Percentiles rank a stretch among this genome's conserved stretches.
Evolutionary conservation across 2,888 invertebrate species (phyloP).

Genomic region (Ophion slaviceki): DNA sequence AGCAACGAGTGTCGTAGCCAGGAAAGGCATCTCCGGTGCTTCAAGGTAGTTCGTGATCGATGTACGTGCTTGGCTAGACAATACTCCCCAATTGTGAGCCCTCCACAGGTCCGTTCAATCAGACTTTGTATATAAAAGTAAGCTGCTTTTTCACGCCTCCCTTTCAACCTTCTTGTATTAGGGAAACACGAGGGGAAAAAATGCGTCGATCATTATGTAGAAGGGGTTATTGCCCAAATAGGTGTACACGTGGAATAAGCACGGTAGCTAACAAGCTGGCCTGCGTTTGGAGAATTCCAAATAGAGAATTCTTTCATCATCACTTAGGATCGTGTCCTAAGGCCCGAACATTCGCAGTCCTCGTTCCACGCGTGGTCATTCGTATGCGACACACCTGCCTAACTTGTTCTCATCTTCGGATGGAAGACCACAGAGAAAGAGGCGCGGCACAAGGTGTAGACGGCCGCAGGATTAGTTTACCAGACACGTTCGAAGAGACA

Average conservation of each 20-base stretch:
- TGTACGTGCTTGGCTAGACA: conserved; percentile 6
- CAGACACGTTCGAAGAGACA: conserved; percentile 40
- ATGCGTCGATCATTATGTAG: background rate
- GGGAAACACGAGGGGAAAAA: background rate
- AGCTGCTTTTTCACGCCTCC: background rate
- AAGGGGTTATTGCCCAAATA: background rate
- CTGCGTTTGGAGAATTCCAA: conserved; percentile 77
- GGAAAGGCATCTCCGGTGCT: conserved; percentile 24
- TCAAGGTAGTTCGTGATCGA: conserved; percentile 45
- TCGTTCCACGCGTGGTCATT: conserved; percentile 44
- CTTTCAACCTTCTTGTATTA: background rate
- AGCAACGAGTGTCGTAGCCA: conserved; percentile 13
- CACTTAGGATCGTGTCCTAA: conserved; percentile 45
- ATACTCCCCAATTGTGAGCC: background rate
- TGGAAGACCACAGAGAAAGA: conserved; percentile 18
- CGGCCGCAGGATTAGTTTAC: conserved; percentile 48
- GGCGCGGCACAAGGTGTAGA: conserved; percentile 9
- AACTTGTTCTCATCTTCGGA: conserved; percentile 16
- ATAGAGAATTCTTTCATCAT: conserved; percentile 70
- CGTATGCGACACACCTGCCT: conserved; percentile 35
- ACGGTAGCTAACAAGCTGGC: conserved; percentile 76
- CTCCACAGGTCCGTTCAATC: background rate
- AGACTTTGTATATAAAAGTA: background rate
- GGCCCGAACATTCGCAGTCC: conserved; percentile 14
- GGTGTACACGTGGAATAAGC: background rate